Evolutionary conservation across 1,140 invertebrate genomes (phyloP), one percentile per base, ranked within the genome.

Genomic region (Atta colombica): DNA sequence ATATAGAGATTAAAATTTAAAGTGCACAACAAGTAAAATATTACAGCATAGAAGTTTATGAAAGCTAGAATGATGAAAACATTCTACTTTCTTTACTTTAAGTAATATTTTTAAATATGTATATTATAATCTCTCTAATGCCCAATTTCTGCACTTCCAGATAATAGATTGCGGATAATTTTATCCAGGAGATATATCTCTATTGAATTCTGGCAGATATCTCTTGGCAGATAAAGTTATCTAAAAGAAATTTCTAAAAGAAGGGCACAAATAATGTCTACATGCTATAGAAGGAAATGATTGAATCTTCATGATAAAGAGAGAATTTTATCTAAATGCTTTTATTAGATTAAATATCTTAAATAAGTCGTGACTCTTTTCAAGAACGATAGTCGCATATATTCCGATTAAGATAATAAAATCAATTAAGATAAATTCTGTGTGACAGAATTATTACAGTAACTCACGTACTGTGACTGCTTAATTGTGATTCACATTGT

Each of bases 331-430:
- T 65, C 6, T 35, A 18, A n/a, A n/a, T 60, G 21, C 18, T n/a
- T 66, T 66, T 7, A 66, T n/a, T 66, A 1, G 10, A 65, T 65
- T 31, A 39, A 39, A 39, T 39, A 10, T 51, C 0, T 8, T 16
- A n/a, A 66, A 35, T 65, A 7, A 65, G 8, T 45, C 39, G 10
- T 10, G 39, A 45, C 8, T 45, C 7, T 45, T 45, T 35, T 16
- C 0, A 65, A 35, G 16, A 39, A 35, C 0, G 3, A 66, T 66
- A 66, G 8, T 10, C 12, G 18, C 2, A 55, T 55, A 18, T 14
- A 65, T n/a, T n/a, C 28, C 16, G 61, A 63, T 61, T 61, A 61
- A 14, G 12, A 61, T 31, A 65, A 61, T 31, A 65, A 65, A 65
- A 6, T 25, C 25, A 63, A 63, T 31, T 65, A 31, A 65, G 28